Evolutionary conservation across 2,888 invertebrate genomes (phyloP), one percentile per base, ranked within the genome.

Genomic region (Patella ulyssiponensis): DNA sequence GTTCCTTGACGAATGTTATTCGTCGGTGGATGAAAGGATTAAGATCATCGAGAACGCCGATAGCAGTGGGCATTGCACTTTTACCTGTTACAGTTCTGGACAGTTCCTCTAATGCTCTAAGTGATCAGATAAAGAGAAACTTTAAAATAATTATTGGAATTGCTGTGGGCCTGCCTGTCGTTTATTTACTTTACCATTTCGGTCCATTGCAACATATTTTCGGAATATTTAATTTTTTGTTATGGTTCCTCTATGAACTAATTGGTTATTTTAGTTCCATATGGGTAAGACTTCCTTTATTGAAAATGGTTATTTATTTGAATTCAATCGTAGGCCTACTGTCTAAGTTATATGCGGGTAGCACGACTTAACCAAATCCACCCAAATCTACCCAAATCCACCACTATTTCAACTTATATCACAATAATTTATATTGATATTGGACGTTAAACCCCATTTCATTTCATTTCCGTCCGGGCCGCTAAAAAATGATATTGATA

Each of bases 1-100:
- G 95, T 80, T 95, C 94, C 77, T 92, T 98, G 71, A 95, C 97
- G 0, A 94, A 94, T 79, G 93, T 94, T 80, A 93, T 97, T 33
- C 94, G 95, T 86, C 93, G 94, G 83, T 97, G 97, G 97, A 95
- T 91, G 75, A 84, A 84, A 82, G 87, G 88, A 9, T 75, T 91
- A 23, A 81, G 85, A 27, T 76, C 78, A 0, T 89, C 91, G 2
- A 89, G 91, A 12, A 92, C 93, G 2, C 93, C 93, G 2, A 89
- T 94, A 69, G 86, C 91, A 15, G 85, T 93, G 17, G 93, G 93
- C 3, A 75, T 92, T 5, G 84, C 87, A 12, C 79, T 89, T 11
- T 81, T 93, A 75, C 98, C 98, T 1, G 89, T 97, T 33, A 94
- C 95, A 90, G 93, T 96, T 58, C 93, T 96, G 2, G 96, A 97